Evolutionary conservation across 2,797 vertebrate genomes (phyloP), one percentile per base, ranked within the genome.

Genomic region (Rallus crepitans): DNA sequence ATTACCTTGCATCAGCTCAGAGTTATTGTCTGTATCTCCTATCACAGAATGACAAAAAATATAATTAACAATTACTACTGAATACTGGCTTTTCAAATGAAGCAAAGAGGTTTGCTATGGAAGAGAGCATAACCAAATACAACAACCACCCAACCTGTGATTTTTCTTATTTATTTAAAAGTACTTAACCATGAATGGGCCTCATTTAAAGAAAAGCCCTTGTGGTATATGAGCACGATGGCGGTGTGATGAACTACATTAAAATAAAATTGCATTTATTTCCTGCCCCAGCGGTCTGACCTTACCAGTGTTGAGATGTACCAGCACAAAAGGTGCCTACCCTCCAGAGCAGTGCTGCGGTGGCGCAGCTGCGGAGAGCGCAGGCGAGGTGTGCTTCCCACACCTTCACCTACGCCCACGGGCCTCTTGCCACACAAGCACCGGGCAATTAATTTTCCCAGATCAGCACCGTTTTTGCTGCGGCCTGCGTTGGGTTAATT

Each of bases 231-330:
- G 87, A 59, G 61, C 20, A 75, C 31, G 47, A 60, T 3, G 42
- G 88, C 90, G 90, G 88, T 12, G 28, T 61, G 95, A 93, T 87
- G 93, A 95, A 86, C 69, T 76, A 81, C 75, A 80, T 94, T 94
- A 95, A 94, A 97, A 96, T 71, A 96, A 90, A 95, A 90, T 50
- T 45, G 95, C 82, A 89, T 97, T 92, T 97, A 91, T 73, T 94
- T 96, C 91, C 63, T 97, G 96, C 87, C 93, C 89, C 93, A 94
- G 94, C 40, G 84, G 56, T 85, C 94, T 93, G 94, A 96, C 92
- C 90, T 93, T 50, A 61, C 84, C 53, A 64, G 88, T 91, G 79
- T 75, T 82, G 45, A 86, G 93, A 90, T 68, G 95, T 84, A 82
- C 64, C 64, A 64, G 90, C 91, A 94, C 79, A 93, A 82, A 91